Percentiles rank a stretch among this genome's conserved stretches.
phyloP scores from a whole-genome alignment of 2,113 vertebrate species.

The Petaurus breviceps region DNA sequence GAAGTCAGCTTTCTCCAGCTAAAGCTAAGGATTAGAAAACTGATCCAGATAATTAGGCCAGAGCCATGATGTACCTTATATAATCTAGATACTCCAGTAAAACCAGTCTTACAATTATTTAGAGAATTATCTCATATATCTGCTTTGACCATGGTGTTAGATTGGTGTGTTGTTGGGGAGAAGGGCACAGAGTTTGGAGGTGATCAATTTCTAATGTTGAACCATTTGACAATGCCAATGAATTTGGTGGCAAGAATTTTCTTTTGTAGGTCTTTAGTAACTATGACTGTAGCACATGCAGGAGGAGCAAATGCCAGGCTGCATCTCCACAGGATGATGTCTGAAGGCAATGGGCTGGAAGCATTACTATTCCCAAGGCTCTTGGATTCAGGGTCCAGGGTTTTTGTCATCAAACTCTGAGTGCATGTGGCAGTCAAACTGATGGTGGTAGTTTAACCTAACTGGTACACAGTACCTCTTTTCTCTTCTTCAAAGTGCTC shows the following conservation, averaged over 20 bases:
- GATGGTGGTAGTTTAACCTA: not conserved
- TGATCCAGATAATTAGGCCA: not conserved
- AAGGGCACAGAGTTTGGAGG: too few relatives aligned
- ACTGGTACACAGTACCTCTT: not conserved
- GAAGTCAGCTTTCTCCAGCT: not conserved
- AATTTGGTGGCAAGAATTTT: not conserved
- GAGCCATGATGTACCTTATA: not conserved
- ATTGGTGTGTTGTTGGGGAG: not conserved
- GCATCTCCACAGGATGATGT: not conserved
- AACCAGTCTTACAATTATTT: not conserved
- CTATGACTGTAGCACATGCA: not conserved
- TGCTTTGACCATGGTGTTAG: not conserved
- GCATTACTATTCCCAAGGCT: not conserved
- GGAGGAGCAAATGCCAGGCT: not conserved
- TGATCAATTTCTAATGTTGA: not conserved
- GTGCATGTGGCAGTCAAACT: not conserved
- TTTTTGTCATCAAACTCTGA: not conserved
- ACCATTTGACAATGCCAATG: not conserved
- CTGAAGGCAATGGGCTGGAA: not conserved
- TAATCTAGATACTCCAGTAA: not conserved
- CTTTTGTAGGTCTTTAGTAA: not conserved
- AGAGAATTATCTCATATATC: not conserved
- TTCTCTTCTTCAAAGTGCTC: not conserved
- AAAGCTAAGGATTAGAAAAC: not conserved
- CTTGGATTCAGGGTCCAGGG: not conserved